Base-by-base conservation (phyloP, 30 jellyfish, hydroid and myxozoan genomes). In the Morbakka virulenta region DNA sequence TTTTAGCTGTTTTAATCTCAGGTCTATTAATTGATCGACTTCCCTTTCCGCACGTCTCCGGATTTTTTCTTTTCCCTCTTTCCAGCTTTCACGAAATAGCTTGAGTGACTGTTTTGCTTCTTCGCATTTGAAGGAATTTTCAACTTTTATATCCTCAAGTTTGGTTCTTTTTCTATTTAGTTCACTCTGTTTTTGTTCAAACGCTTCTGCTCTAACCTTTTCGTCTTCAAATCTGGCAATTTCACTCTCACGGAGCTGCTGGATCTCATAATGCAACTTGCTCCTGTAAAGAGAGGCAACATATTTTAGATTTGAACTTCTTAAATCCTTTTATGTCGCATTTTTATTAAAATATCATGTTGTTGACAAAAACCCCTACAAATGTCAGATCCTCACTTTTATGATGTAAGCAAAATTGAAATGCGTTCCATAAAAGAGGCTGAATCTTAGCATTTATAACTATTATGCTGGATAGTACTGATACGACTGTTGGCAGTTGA, bases 211-310 rank as follows among this genome's bases (percentile, higher is more conserved):
- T n/a, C n/a, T n/a, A n/a, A 41, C 71, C 27, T 80, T 26, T 48
- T 85, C 94, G 52, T 52, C 62, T 49, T 91, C 98, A 57, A 91
- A 76, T 0, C 96, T 90, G 21, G 31, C 35, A 3, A 79, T 79
- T 64, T 91, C 96, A 24, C 35, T 76, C 17, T 72, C 74, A n/a
- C 98, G 82, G 69, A 77, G 79, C 47, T 79, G 73, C 67, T 64
- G 50, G 81, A 91, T 91, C 84, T 83, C 61, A n/a, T 31, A 75
- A 25, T 86, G 74, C 66, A 91, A 82, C 4, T 26, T 57, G 1
- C 67, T 90, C 64, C 98, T 90, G 52, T 0, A 63, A 72, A 33
- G 33, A 14, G n/a, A 23, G n/a, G n/a, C n/a, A n/a, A n/a, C n/a
- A n/a, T n/a, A n/a, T n/a, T n/a, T n/a, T n/a, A n/a, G n/a, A n/a